phyloP scores from a whole-genome alignment of 2,888 invertebrate species.

The Caenorhabditis panamensis region DNA sequence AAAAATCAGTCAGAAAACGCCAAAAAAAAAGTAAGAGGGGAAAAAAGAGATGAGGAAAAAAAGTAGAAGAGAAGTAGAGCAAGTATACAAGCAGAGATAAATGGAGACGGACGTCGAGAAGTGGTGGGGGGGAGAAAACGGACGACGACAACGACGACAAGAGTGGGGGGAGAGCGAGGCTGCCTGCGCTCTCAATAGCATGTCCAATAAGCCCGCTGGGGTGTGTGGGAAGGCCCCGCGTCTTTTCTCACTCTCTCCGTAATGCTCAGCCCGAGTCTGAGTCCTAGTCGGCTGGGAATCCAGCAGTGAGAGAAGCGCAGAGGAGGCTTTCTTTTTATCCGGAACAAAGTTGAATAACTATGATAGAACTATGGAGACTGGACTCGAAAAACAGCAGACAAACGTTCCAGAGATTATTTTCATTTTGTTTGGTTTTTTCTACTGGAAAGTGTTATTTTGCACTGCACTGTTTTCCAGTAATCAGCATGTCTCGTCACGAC shows the following conservation, averaged over 20 bases:
- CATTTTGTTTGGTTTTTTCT: too few species aligned
- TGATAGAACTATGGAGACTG: too few species aligned
- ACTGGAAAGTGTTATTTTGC: too few species aligned
- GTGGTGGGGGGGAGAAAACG: neutral
- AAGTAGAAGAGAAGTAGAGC: constrained; percentile 20
- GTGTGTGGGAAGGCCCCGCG: constrained; percentile 9
- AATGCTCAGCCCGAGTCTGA: constrained; percentile 21
- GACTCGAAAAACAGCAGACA: too few species aligned
- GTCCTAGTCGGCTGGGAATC: neutral
- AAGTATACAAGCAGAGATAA: constrained; percentile 24
- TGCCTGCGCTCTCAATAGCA: constrained; percentile 48
- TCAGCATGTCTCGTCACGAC: too few species aligned
- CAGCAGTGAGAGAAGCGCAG: neutral
- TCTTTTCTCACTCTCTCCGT: constrained; percentile 49
- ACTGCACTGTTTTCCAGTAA: too few species aligned
- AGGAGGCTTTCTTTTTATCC: constrained; percentile 32
- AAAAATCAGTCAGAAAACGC: neutral
- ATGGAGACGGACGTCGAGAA: constrained; percentile 13
- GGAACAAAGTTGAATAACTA: constrained; percentile 38
- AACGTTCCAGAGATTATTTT: neutral
- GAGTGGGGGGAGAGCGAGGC: constrained; percentile 27
- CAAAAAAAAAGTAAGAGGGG: neutral
- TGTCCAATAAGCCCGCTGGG: constrained; percentile 55
- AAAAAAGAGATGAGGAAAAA: constrained; percentile 5
- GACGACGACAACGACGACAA: constrained; percentile 8